Evolutionary conservation across 1,140 invertebrate species (phyloP).

Genomic region (Drosophila pallidifrons): DNA sequence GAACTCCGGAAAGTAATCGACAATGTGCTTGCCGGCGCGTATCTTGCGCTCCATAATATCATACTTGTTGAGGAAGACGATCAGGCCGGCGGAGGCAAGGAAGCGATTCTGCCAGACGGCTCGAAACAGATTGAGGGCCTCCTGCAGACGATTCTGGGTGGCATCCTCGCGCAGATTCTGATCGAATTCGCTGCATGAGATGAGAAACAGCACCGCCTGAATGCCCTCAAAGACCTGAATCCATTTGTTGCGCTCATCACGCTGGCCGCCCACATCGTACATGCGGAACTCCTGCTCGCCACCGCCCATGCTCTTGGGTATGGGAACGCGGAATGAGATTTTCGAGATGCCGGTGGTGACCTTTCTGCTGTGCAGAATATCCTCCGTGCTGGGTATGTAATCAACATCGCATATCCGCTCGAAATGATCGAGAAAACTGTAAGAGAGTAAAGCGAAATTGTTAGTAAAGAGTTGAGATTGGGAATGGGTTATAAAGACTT

Average conservation of each 20-base stretch:
- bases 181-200: conserved; percentile 92
- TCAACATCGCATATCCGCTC: conserved; percentile 86
- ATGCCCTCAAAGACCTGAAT: conserved; percentile 94
- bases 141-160: conserved; percentile 89
- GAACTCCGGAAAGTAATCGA: conserved; percentile 89
- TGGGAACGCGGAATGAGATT: conserved; percentile 90
- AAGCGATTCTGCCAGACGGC: conserved; percentile 93
- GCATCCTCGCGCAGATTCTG: conserved; percentile 90
- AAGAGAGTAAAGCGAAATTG: conserved; percentile 29
- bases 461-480: conserved; percentile 1
- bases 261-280: conserved; percentile 93
- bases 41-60: conserved; percentile 91
- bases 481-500: conserved; percentile 71
- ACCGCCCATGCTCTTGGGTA: conserved; percentile 89
- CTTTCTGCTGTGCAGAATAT: conserved; percentile 90
- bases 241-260: conserved; percentile 93
- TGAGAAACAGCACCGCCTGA: conserved; percentile 91
- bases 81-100: conserved; percentile 89
- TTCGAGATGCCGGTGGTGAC: conserved; percentile 90
- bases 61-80: conserved; percentile 94
- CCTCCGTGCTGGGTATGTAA: conserved; percentile 89
- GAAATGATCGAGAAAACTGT: conserved; percentile 89
- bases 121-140: conserved; percentile 90
- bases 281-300: conserved; percentile 90
- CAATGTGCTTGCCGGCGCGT: conserved; percentile 87